A percentile compares a stretch with the other conserved stretches of the same genome.
Evolutionary conservation across 2,888 invertebrate genomes (phyloP).

Genomic region (Steinernema scapterisci): DNA sequence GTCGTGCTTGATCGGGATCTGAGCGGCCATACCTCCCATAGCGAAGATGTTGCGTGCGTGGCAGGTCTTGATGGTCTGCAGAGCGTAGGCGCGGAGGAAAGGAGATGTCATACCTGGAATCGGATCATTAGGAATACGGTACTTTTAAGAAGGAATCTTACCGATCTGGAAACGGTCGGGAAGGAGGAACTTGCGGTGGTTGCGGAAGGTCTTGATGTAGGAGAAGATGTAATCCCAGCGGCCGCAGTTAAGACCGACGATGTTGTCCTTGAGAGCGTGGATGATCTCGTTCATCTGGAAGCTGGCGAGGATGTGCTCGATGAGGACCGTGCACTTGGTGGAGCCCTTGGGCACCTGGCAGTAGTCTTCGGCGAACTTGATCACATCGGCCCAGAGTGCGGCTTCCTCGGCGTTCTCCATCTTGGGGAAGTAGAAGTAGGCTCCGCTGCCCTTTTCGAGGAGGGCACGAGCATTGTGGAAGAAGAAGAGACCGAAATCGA

Average conservation of each 20-base stretch:
- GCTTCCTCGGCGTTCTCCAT: conserved; percentile 76
- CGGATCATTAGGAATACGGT: too few species aligned
- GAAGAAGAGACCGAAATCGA: conserved; percentile 77
- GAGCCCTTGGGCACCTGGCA: conserved; percentile 74
- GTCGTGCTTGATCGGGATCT: conserved; percentile 71
- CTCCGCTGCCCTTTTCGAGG: conserved; percentile 73
- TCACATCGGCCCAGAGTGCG: conserved; percentile 76
- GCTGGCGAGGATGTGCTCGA: conserved; percentile 76
- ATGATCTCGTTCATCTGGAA: conserved; percentile 78
- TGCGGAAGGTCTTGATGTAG: conserved; percentile 68
- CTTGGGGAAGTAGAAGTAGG: conserved; percentile 78
- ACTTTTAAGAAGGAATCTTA: conserved; percentile 34
- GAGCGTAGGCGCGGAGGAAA: conserved; percentile 75
- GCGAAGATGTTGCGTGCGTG: conserved; percentile 70
- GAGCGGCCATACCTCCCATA: conserved; percentile 72
- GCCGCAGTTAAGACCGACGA: conserved; percentile 77
- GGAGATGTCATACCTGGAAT: conserved; percentile 73
- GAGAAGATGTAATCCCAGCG: conserved; percentile 76
- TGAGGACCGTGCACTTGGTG: conserved; percentile 77
- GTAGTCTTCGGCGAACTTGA: conserved; percentile 74
- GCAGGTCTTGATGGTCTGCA: conserved; percentile 69
- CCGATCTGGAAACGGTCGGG: conserved; percentile 75
- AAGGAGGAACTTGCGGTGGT: conserved; percentile 73
- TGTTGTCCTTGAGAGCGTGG: conserved; percentile 75
- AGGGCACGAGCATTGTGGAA: conserved; percentile 75